Evolutionary conservation across 2,888 invertebrate genomes (phyloP).

Genomic region (Unio pictorum): DNA sequence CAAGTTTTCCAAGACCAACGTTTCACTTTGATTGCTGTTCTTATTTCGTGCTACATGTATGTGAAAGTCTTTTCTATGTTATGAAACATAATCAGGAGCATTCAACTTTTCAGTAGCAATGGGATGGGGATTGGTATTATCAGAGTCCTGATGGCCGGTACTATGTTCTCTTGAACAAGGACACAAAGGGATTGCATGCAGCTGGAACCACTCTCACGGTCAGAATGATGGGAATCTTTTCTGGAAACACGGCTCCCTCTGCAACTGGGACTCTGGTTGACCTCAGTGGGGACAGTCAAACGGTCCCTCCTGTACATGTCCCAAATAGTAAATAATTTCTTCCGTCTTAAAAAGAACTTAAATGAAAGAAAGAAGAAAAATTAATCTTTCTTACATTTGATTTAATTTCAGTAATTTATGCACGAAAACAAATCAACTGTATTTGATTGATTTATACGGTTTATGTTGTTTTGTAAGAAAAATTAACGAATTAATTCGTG

Average conservation of each 20-base stretch:
- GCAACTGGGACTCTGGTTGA: conserved; percentile 42
- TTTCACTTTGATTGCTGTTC: too few relatives aligned
- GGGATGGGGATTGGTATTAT: conserved; percentile 38
- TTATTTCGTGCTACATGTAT: too few relatives aligned
- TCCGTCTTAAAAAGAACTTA: background rate
- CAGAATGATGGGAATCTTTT: conserved; percentile 39
- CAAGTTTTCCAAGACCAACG: too few relatives aligned
- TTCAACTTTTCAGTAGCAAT: conserved; percentile 25
- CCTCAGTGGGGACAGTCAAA: conserved; percentile 39
- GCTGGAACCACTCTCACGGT: conserved; percentile 35
- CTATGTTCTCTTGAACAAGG: conserved; percentile 31
- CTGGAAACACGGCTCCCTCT: conserved; percentile 33
- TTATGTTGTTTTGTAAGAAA: too few relatives aligned
- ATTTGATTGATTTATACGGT: too few relatives aligned
- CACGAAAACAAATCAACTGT: too few relatives aligned
- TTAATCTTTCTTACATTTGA: too few relatives aligned
- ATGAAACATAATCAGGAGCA: too few relatives aligned
- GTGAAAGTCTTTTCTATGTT: too few relatives aligned
- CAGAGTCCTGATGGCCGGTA: conserved; percentile 22
- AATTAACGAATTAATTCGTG: too few relatives aligned
- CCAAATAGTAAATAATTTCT: conserved; percentile 13
- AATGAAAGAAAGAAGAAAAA: background rate
- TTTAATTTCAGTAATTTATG: too few relatives aligned
- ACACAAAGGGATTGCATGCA: conserved; percentile 36
- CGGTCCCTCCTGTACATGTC: conserved; percentile 32